Percentiles rank a stretch among this genome's conserved stretches.
Evolutionary conservation across 2,113 vertebrate genomes (phyloP).

Genomic region (Mohoua ochrocephala): DNA sequence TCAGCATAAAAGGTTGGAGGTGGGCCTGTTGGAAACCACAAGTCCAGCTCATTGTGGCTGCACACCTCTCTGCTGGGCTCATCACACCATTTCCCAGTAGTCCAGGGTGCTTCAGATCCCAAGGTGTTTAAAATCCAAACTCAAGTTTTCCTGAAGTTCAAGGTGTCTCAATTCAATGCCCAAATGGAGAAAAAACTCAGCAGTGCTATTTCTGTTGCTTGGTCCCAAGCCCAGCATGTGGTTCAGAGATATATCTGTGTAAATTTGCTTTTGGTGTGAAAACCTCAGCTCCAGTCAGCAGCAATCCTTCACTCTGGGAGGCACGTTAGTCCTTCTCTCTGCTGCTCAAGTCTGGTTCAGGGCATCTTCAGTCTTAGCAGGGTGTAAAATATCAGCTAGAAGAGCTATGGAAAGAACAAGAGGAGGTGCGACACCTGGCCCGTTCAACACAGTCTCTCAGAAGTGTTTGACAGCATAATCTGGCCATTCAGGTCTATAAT

Average conservation of each 20-base stretch:
- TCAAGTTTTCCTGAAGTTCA: not conserved
- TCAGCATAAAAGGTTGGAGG: not conserved
- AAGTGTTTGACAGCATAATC: not conserved
- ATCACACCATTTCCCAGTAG: not conserved
- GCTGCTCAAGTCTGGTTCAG: not conserved
- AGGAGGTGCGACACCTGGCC: not conserved
- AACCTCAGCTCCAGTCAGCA: not conserved
- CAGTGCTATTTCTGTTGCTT: not conserved
- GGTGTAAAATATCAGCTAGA: not conserved
- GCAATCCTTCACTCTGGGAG: not conserved
- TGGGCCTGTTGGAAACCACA: not conserved
- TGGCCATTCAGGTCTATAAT: not conserved
- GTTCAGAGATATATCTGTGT: not conserved
- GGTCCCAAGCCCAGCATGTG: not conserved
- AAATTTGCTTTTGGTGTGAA: not conserved
- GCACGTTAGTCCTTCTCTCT: not conserved
- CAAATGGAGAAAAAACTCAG: not conserved
- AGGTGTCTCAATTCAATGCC: not conserved
- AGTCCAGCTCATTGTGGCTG: not conserved
- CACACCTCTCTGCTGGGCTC: not conserved
- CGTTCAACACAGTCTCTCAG: not conserved
- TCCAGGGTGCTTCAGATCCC: not conserved
- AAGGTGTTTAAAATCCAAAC: not conserved
- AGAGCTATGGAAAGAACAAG: not conserved
- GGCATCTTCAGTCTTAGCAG: not conserved